phyloP scores from a whole-genome alignment of 2,113 vertebrate species.

The Rhombomys opimus region DNA sequence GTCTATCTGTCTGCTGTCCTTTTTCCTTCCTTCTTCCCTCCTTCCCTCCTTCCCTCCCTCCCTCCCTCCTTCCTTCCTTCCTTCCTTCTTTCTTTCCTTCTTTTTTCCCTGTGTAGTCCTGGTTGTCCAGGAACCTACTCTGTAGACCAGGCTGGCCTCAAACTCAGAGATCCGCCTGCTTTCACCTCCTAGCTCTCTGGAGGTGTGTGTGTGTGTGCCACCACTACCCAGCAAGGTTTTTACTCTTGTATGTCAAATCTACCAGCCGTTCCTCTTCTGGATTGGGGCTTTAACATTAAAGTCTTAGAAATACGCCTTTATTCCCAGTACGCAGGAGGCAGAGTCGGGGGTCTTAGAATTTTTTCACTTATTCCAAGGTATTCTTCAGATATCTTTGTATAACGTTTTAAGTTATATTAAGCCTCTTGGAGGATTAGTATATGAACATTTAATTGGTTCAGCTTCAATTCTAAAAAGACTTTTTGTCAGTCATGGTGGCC shows the following conservation, averaged over 20 bases:
- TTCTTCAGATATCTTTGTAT: conserved; percentile 34
- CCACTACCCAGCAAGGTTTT: background rate
- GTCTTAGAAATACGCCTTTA: conserved; percentile 3
- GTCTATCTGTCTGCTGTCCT: too few relatives aligned
- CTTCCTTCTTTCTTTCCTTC: too few relatives aligned
- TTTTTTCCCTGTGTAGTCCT: background rate
- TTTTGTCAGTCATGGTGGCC: background rate
- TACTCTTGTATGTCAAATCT: background rate
- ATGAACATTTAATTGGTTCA: conserved; percentile 20
- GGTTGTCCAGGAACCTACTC: background rate
- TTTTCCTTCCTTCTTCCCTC: too few relatives aligned
- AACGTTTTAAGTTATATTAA: background rate
- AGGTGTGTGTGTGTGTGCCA: background rate
- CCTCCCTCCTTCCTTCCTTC: too few relatives aligned
- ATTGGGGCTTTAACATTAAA: background rate
- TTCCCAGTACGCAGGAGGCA: background rate
- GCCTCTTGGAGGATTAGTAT: background rate
- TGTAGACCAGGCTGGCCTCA: too few relatives aligned
- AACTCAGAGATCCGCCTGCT: background rate
- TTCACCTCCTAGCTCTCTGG: background rate
- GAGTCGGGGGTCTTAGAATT: background rate
- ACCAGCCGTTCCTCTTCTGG: background rate
- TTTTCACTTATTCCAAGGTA: background rate
- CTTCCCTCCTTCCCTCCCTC: too few relatives aligned
- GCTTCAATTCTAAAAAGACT: background rate